Conservation (phyloP, 2,113 vertebrate species). For the Centropus unirufus region DNA sequence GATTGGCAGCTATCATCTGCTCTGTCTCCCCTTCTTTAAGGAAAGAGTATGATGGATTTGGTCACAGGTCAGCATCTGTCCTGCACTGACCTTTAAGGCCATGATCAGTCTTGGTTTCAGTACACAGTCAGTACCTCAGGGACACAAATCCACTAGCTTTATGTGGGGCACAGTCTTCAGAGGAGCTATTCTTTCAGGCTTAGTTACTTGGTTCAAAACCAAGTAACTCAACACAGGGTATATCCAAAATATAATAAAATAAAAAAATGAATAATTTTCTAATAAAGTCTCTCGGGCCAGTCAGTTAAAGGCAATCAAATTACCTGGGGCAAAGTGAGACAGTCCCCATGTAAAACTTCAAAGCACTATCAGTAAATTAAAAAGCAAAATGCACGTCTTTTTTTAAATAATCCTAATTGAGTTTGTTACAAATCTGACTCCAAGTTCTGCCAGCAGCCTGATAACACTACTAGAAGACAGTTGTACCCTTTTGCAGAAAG, state of each 20-base stretch:
- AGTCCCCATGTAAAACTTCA: neutral
- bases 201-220: neutral
- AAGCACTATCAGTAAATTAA: neutral
- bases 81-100: neutral
- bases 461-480: neutral
- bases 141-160: neutral
- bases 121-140: rapidly evolving
- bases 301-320: neutral
- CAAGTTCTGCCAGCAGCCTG: neutral
- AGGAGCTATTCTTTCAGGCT: neutral
- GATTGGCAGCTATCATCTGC: neutral
- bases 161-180: neutral
- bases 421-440: neutral
- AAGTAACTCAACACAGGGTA: neutral
- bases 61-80: neutral
- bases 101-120: neutral
- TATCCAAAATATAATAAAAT: neutral
- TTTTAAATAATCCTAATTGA: neutral
- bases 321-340: neutral
- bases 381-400: neutral
- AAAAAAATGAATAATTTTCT: neutral
- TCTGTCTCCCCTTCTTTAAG: neutral
- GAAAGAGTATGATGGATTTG: neutral
- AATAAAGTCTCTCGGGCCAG: neutral
- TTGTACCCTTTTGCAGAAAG: neutral